These are phyloP conservation scores for Drosophila rhopaloa DNA, from an alignment of 1,140 invertebrate genomes.

Conservation along the genomic window DNA sequence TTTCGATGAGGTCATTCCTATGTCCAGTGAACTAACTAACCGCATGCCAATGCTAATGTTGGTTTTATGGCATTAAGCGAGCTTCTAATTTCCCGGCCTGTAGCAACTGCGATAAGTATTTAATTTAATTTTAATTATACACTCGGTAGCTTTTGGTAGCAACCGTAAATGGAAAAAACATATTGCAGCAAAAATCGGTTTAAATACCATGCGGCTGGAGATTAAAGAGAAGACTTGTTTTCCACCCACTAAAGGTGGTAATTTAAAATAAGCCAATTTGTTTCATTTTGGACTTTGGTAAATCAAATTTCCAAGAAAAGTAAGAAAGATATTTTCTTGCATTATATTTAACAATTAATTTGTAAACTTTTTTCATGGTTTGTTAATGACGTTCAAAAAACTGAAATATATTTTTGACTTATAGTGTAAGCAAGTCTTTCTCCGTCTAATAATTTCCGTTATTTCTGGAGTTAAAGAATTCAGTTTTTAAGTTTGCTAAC, in stretches of 20 bases:
- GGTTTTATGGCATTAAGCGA: conserved; percentile 9
- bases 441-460: no score
- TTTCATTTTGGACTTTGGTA: no score
- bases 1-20: conserved; percentile 34
- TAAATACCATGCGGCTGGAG: background rate
- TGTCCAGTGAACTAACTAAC: conserved; percentile 37
- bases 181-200: background rate
- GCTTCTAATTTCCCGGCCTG: conserved; percentile 2
- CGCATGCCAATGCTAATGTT: conserved; percentile 63
- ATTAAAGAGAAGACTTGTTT: conserved; percentile 7
- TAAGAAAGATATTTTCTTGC: no score
- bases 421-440: no score
- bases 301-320: no score
- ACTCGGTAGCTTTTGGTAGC: background rate
- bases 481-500: background rate
- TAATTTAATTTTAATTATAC: conserved; percentile 22
- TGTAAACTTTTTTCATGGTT: no score
- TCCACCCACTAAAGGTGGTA: conserved; percentile 6
- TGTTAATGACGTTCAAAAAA: no score
- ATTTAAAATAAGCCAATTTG: no score
- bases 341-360: no score
- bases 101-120: background rate
- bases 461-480: no score
- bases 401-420: no score
- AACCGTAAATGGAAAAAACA: conserved; percentile 1